Evolutionary conservation across 2,888 invertebrate genomes (phyloP).

Genomic region (Melipona beecheii): DNA sequence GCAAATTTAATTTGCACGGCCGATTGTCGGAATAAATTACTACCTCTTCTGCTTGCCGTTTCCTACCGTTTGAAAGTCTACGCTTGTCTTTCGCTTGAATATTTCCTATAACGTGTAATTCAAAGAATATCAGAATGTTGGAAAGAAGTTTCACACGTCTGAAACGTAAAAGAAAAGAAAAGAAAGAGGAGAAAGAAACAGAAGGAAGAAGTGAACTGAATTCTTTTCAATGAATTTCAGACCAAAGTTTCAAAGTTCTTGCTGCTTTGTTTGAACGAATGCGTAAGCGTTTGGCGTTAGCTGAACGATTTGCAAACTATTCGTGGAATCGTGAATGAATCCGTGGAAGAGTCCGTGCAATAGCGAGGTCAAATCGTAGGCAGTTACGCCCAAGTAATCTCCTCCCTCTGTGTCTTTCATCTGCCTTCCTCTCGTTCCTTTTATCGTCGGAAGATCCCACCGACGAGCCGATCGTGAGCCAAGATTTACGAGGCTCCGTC

Average conservation of each 20-base stretch:
- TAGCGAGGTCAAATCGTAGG: slow-evolving; percentile 59
- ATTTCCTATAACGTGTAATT: background rate
- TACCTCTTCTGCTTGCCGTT: background rate
- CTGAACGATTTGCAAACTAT: slow-evolving; percentile 31
- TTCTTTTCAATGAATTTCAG: too few species aligned
- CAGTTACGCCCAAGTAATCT: slow-evolving; percentile 48
- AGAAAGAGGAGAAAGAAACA: background rate
- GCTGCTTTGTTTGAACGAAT: too few species aligned
- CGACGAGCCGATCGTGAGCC: slow-evolving; percentile 42
- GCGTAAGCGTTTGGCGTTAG: background rate
- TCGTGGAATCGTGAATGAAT: slow-evolving; percentile 60
- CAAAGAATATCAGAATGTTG: background rate
- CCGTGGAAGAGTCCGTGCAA: slow-evolving; percentile 67
- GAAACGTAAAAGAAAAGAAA: background rate
- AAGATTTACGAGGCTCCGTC: slow-evolving; percentile 52
- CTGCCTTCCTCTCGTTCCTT: slow-evolving; percentile 36
- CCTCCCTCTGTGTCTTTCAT: slow-evolving; percentile 23
- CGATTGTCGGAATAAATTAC: background rate
- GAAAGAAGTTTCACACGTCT: too few species aligned
- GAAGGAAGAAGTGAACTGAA: too few species aligned
- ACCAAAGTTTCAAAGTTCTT: too few species aligned
- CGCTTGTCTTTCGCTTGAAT: background rate
- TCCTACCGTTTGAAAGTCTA: background rate
- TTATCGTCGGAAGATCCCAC: slow-evolving; percentile 30
- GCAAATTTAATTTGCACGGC: background rate